Conservation (phyloP, 1,140 invertebrate species). For the Zaprionus ornatus region DNA sequence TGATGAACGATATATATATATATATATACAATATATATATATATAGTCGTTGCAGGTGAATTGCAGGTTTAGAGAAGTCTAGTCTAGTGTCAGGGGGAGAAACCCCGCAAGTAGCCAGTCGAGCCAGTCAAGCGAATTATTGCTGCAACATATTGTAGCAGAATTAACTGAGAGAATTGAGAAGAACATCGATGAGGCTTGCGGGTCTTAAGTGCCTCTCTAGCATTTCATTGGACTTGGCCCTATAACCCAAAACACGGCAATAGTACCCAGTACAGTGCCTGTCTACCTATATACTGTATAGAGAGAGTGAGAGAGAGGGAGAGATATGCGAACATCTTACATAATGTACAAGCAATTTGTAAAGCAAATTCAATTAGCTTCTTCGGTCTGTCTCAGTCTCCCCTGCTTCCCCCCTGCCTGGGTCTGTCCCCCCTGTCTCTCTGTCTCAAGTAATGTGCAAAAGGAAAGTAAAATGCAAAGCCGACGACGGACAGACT, state of each 20-base stretch:
- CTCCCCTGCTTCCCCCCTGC: neutral
- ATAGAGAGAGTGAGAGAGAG: neutral
- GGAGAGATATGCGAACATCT: neutral
- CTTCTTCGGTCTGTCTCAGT: slow-evolving; percentile 2
- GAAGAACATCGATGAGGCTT: slow-evolving; percentile 23
- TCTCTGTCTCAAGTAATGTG: slow-evolving; percentile 41
- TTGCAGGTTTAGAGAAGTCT: too few species aligned
- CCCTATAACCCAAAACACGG: slow-evolving; percentile 52
- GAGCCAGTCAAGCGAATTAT: slow-evolving; percentile 50
- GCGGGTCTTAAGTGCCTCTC: slow-evolving; percentile 36
- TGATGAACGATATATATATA: slow-evolving; percentile 4
- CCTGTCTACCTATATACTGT: neutral
- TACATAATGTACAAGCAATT: slow-evolving; percentile 40
- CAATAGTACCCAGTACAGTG: neutral
- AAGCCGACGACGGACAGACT: slow-evolving; percentile 15
- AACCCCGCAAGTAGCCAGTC: slow-evolving; percentile 44
- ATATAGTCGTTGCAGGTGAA: slow-evolving; percentile 26
- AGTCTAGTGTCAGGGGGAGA: slow-evolving; percentile 2
- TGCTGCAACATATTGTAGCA: slow-evolving; percentile 40
- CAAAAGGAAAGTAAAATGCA: slow-evolving; percentile 37
- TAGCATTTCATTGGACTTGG: slow-evolving; percentile 52
- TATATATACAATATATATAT: too few species aligned
- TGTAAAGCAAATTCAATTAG: slow-evolving; percentile 53
- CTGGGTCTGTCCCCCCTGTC: neutral
- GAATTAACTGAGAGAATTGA: slow-evolving; percentile 38